A percentile compares a stretch with the other conserved stretches of the same genome.
These are phyloP conservation scores for Scolopax bukidnonensis DNA, from an alignment of 2,797 vertebrate species.

Conservation along the genomic window DNA sequence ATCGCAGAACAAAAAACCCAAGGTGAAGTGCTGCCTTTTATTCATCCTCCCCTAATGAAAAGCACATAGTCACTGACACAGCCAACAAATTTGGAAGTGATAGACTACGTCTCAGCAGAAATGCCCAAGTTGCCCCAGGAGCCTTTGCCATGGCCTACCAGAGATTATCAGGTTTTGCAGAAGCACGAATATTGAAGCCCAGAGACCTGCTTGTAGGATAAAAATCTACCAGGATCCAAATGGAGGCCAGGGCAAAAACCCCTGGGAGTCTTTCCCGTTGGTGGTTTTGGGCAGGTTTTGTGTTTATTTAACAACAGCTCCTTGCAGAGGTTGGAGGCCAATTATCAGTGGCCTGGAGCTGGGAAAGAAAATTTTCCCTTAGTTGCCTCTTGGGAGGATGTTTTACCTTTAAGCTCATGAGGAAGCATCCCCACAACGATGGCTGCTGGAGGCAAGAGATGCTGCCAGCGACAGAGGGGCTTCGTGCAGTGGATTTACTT, in stretches of 20 bases:
- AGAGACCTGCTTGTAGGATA: background rate
- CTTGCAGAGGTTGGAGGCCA: background rate
- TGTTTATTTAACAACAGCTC: background rate
- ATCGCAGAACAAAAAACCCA: background rate
- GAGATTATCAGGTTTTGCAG: background rate
- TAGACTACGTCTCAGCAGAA: background rate
- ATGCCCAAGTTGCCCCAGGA: background rate
- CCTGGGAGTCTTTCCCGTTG: background rate
- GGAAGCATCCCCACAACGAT: accelerated
- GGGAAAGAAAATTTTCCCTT: background rate
- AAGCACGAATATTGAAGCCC: accelerated
- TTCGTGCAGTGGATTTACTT: accelerated
- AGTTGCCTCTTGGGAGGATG: background rate
- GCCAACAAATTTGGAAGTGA: background rate
- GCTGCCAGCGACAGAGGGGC: accelerated
- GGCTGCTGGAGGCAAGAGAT: background rate
- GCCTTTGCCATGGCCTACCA: background rate
- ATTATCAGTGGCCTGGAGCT: background rate
- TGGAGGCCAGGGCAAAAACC: background rate
- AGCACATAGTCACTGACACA: background rate
- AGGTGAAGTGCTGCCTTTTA: background rate
- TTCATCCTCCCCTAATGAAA: background rate
- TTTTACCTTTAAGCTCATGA: accelerated
- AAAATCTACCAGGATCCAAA: background rate
- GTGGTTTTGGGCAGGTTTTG: background rate